phyloP scores from a whole-genome alignment of 2,113 vertebrate species.

The Monarcha castaneiventris region DNA sequence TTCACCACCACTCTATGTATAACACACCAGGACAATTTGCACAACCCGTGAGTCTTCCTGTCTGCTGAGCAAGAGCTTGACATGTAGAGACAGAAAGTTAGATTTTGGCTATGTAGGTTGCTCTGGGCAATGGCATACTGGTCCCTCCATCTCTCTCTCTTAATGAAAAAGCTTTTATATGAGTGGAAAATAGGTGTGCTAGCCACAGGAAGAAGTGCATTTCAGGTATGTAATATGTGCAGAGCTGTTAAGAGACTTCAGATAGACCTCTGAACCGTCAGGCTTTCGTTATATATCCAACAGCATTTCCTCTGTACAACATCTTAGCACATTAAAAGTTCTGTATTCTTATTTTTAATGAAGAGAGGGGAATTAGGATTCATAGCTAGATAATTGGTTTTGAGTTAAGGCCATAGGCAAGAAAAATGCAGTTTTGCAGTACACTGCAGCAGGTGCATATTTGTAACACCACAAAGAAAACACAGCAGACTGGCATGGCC shows the following conservation, averaged over 20 bases:
- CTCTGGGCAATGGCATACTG: background rate
- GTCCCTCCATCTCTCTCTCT: background rate
- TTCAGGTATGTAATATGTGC: accelerated
- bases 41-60: background rate
- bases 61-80: background rate
- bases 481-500: background rate
- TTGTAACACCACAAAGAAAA: background rate
- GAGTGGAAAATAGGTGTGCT: background rate
- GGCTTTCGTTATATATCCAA: background rate
- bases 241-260: background rate
- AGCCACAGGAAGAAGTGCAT: background rate
- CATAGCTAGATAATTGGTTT: background rate
- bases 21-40: background rate
- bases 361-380: background rate
- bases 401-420: background rate
- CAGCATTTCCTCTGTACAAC: background rate
- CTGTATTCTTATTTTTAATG: background rate
- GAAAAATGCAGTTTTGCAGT: background rate
- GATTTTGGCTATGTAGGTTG: background rate
- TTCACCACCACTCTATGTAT: background rate
- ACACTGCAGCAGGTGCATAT: background rate
- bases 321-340: background rate
- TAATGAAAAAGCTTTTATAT: background rate
- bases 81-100: accelerated
- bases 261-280: background rate